Evolutionary conservation across 37 sponge, comb jelly and placozoan species (phyloP).

Genomic region (Cliona cf. orientalis): DNA sequence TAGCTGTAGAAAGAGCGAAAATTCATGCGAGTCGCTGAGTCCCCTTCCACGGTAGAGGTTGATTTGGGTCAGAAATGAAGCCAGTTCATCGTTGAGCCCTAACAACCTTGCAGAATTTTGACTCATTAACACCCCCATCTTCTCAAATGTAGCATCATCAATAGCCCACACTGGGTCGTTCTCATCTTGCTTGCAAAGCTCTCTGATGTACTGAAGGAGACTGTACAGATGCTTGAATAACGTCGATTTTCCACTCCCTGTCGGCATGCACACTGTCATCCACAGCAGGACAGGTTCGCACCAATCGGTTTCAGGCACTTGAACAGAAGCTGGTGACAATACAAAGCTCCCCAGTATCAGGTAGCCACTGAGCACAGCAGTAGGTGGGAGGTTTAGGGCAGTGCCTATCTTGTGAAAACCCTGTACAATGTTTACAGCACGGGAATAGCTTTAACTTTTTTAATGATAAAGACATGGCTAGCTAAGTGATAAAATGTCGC

Average conservation of each 20-base stretch:
- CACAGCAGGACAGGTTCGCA: conserved; percentile 31
- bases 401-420: too few species aligned
- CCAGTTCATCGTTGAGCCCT: too few species aligned
- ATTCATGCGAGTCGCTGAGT: conserved; percentile 23
- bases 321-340: too few species aligned
- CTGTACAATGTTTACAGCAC: too few species aligned
- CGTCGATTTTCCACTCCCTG: conserved; percentile 25
- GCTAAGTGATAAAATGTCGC: too few species aligned
- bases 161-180: conserved; percentile 24
- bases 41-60: conserved; percentile 18
- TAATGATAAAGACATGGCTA: too few species aligned
- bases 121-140: conserved; percentile 44
- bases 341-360: too few species aligned
- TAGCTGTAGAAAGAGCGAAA: conserved; percentile 26
- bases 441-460: too few species aligned
- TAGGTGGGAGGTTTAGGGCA: too few species aligned
- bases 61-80: too few species aligned
- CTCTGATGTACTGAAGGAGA: too few species aligned
- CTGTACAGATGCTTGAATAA: conserved; percentile 12
- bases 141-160: conserved; percentile 39
- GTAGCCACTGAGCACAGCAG: too few species aligned
- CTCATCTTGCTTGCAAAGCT: neutral
- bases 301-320: neutral
- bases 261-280: conserved; percentile 22
- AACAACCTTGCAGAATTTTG: conserved; percentile 6